Conservation (phyloP, 2,113 vertebrate genomes). For the Lepisosteus oculatus region DNA sequence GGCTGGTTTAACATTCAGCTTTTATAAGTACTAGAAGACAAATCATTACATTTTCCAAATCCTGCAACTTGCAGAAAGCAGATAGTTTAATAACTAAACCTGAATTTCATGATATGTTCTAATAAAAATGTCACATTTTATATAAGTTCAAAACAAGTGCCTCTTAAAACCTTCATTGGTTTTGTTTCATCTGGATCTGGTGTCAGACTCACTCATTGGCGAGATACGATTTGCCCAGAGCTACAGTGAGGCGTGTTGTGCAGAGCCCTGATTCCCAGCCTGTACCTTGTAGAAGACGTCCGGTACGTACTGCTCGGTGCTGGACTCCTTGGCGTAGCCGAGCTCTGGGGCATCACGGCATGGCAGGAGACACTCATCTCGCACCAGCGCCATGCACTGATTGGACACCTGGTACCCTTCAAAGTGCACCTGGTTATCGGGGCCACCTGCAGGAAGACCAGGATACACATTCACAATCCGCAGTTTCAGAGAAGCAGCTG, state of each 20-base stretch:
- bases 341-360: constrained; percentile 90
- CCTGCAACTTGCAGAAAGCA: background rate
- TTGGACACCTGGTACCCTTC: constrained; percentile 98
- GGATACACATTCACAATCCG: background rate
- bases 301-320: constrained; percentile 94
- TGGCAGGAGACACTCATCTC: constrained; percentile 91
- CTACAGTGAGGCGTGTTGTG: background rate
- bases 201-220: too few relatives aligned
- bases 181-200: too few relatives aligned
- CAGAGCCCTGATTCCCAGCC: background rate
- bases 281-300: constrained; percentile 96
- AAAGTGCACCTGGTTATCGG: constrained; percentile 98
- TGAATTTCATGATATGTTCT: too few relatives aligned
- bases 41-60: background rate
- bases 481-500: background rate
- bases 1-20: too few relatives aligned
- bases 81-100: background rate
- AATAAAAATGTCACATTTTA: too few relatives aligned
- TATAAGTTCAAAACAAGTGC: too few relatives aligned
- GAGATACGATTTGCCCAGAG: too few relatives aligned
- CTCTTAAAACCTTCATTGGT: background rate
- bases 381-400: constrained; percentile 96
- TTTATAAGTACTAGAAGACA: background rate
- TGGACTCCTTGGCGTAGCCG: constrained; percentile 94
- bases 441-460: constrained; percentile 75